Evolutionary conservation across 2,113 vertebrate species (phyloP).

Genomic region (Oxyruncus cristatus): DNA sequence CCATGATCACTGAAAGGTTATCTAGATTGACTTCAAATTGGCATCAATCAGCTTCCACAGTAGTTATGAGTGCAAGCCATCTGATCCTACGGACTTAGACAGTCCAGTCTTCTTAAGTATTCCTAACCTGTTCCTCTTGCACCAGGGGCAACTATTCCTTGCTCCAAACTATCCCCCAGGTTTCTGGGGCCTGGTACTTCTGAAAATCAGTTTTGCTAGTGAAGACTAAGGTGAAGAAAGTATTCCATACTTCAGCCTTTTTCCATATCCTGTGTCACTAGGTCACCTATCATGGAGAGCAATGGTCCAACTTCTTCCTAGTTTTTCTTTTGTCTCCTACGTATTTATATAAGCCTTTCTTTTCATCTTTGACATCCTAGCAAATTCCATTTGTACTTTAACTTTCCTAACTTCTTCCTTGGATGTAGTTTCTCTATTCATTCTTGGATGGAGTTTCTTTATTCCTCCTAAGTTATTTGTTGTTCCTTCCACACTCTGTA

Average conservation of each 20-base stretch:
- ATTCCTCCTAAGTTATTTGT: neutral
- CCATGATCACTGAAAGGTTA: neutral
- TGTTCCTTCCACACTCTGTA: neutral
- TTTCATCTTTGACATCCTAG: neutral
- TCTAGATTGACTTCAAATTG: neutral
- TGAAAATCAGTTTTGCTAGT: neutral
- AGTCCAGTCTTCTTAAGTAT: neutral
- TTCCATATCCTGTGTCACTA: neutral
- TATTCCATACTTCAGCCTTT: neutral
- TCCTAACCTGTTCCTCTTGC: neutral
- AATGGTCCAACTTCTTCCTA: neutral
- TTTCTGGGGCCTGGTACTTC: neutral
- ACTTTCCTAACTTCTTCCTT: neutral
- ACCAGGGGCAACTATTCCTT: neutral
- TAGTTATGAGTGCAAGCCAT: fast-evolving
- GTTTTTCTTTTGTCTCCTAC: neutral
- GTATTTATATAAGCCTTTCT: neutral
- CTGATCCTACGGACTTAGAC: neutral
- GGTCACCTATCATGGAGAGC: neutral
- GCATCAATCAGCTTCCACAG: neutral
- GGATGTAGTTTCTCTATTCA: neutral
- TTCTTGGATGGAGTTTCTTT: neutral
- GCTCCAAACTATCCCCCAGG: neutral
- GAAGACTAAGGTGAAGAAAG: neutral
- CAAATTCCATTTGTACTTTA: neutral